Conservation (phyloP, 2,888 invertebrate genomes). For the Alcis repandata region DNA sequence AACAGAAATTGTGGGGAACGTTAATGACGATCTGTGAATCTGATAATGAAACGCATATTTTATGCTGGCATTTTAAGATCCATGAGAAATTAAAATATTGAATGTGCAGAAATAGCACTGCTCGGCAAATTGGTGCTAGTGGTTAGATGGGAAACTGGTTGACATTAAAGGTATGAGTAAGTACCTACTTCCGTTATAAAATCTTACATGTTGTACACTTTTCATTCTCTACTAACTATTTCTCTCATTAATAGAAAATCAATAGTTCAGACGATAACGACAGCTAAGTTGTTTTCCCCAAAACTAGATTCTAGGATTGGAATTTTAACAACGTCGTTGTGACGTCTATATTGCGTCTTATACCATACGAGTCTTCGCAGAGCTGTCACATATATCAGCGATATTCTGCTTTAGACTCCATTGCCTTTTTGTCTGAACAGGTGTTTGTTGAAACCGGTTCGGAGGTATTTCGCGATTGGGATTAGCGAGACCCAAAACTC, state of each 20-base stretch:
- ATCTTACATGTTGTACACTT: background rate
- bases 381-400: conserved; percentile 37
- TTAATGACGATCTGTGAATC: conserved; percentile 17
- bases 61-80: conserved; percentile 3
- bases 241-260: background rate
- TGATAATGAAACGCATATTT: conserved; percentile 15
- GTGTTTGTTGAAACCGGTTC: conserved; percentile 48
- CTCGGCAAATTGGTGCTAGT: too few relatives aligned
- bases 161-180: too few relatives aligned
- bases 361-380: conserved; percentile 20
- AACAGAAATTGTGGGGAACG: conserved; percentile 11
- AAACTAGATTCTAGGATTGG: conserved; percentile 22
- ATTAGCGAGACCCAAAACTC: conserved; percentile 40
- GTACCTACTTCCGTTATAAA: background rate
- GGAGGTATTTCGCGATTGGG: conserved; percentile 44
- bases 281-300: conserved; percentile 13
- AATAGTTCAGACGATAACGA: background rate
- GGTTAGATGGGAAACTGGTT: too few relatives aligned
- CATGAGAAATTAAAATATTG: background rate
- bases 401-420: conserved; percentile 43
- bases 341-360: conserved; percentile 26
- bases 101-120: background rate
- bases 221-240: background rate
- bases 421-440: conserved; percentile 43
- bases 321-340: conserved; percentile 19